A percentile compares a stretch with the other conserved stretches of the same genome.
phyloP scores from a whole-genome alignment of 2,113 vertebrate species.

The Helogale parvula region DNA sequence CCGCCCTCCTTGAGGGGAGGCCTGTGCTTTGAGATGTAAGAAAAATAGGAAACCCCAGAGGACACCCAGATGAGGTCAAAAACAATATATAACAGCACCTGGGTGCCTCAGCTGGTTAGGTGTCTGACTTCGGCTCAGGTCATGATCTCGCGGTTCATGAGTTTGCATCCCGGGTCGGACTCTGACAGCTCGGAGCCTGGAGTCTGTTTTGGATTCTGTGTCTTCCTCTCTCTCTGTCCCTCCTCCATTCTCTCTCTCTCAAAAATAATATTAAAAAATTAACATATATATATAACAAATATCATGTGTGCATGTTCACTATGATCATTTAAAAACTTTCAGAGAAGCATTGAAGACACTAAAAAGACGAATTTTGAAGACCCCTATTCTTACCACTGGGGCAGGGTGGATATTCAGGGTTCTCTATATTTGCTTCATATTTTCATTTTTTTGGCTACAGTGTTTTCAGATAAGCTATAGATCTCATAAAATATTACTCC shows the following conservation, averaged over 20 bases:
- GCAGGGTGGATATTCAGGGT: neutral
- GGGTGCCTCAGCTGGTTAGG: too few relatives aligned
- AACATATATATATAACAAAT: too few relatives aligned
- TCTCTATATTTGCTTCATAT: neutral
- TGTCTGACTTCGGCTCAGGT: too few relatives aligned
- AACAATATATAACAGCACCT: neutral
- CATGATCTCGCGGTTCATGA: too few relatives aligned
- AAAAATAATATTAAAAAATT: too few relatives aligned
- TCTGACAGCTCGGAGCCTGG: too few relatives aligned
- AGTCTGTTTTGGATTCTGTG: too few relatives aligned
- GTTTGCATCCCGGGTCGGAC: too few relatives aligned
- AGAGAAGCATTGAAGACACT: neutral
- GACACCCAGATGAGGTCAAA: neutral
- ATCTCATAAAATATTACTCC: neutral
- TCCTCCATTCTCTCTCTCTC: too few relatives aligned
- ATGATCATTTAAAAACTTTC: neutral
- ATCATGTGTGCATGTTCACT: neutral
- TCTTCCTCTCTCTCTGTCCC: too few relatives aligned
- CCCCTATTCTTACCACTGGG: neutral
- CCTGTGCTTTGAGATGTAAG: neutral
- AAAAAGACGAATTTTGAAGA: neutral
- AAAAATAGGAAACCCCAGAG: neutral
- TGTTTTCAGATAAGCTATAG: neutral
- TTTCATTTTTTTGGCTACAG: neutral
- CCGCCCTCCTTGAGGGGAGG: neutral